Conservation (phyloP, 2,113 vertebrate genomes). For the Varanus komodoensis region DNA sequence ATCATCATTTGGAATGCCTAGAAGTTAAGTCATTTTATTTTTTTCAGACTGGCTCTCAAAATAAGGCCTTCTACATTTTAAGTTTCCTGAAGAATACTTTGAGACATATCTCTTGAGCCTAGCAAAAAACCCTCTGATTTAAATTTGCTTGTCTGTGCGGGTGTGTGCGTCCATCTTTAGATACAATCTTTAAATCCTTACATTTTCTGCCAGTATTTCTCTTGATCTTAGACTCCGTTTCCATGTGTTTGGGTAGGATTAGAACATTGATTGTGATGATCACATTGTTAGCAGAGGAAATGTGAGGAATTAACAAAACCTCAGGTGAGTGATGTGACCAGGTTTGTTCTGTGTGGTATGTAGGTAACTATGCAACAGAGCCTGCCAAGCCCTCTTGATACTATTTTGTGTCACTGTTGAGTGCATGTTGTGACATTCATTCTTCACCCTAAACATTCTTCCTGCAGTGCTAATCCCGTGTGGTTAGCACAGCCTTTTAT, state of each 20-base stretch:
- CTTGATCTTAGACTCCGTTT: slow-evolving; percentile 69
- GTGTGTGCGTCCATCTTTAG: slow-evolving; percentile 43
- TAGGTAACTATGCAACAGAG: slow-evolving; percentile 43
- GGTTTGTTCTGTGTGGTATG: slow-evolving; percentile 39
- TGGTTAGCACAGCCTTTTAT: slow-evolving; percentile 46
- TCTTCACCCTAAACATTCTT: slow-evolving; percentile 47
- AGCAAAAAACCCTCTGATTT: slow-evolving; percentile 39
- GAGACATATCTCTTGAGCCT: slow-evolving; percentile 31
- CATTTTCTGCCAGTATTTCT: slow-evolving; percentile 46
- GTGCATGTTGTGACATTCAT: slow-evolving; percentile 43
- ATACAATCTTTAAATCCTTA: slow-evolving; percentile 57
- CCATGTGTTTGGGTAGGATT: slow-evolving; percentile 56
- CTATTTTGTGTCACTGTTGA: slow-evolving; percentile 24
- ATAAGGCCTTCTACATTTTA: slow-evolving; percentile 20
- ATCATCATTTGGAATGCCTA: slow-evolving; percentile 24
- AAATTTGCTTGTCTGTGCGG: slow-evolving; percentile 16
- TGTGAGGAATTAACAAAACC: slow-evolving; percentile 53
- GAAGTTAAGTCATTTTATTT: slow-evolving; percentile 39
- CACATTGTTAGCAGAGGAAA: slow-evolving; percentile 67
- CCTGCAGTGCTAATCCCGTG: slow-evolving; percentile 53
- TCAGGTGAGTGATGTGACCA: slow-evolving; percentile 55
- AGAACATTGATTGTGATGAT: slow-evolving; percentile 56
- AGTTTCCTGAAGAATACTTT: slow-evolving; percentile 46
- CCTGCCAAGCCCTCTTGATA: background rate
- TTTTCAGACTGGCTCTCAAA: slow-evolving; percentile 48